Conservation (phyloP, 2,113 vertebrate genomes). For the Gadus macrocephalus region DNA sequence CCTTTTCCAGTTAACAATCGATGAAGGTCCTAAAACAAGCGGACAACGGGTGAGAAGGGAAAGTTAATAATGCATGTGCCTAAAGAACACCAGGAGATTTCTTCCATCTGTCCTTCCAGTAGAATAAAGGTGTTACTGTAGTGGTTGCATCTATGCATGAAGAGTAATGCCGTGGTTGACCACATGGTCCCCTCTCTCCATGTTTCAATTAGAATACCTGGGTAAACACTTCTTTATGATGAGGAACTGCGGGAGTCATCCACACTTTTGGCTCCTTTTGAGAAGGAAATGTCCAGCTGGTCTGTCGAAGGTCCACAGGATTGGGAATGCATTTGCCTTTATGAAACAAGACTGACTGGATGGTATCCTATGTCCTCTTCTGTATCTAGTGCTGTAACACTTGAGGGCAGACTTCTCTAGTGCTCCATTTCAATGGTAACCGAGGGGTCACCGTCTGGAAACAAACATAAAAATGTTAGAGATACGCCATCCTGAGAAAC, state of each 20-base stretch:
- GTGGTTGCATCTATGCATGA: constrained; percentile 2
- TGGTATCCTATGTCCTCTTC: constrained; percentile 17
- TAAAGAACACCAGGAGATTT: neutral
- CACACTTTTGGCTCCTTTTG: constrained; percentile 37
- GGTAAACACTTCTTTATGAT: constrained; percentile 23
- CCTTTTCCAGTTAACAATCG: constrained; percentile 18
- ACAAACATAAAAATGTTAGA: constrained; percentile 4
- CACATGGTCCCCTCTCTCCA: constrained; percentile 15
- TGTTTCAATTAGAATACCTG: constrained; percentile 20
- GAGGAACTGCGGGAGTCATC: constrained; percentile 27
- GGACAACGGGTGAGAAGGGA: constrained; percentile 22
- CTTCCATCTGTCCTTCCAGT: neutral
- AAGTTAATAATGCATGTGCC: neutral
- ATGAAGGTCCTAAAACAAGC: constrained; percentile 13
- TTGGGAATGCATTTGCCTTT: constrained; percentile 41
- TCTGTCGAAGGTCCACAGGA: constrained; percentile 25
- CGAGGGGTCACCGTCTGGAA: constrained; percentile 66
- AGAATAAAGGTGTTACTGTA: neutral
- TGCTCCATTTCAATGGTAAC: constrained; percentile 71
- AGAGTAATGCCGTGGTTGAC: constrained; percentile 19
- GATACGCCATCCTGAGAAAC: neutral
- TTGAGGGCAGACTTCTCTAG: constrained; percentile 24
- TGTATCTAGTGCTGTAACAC: constrained; percentile 18
- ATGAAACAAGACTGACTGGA: constrained; percentile 13
- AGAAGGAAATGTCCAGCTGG: neutral